Conservation (phyloP, 53 echinoderm and acorn worm species). For the Holothuria scabra region DNA sequence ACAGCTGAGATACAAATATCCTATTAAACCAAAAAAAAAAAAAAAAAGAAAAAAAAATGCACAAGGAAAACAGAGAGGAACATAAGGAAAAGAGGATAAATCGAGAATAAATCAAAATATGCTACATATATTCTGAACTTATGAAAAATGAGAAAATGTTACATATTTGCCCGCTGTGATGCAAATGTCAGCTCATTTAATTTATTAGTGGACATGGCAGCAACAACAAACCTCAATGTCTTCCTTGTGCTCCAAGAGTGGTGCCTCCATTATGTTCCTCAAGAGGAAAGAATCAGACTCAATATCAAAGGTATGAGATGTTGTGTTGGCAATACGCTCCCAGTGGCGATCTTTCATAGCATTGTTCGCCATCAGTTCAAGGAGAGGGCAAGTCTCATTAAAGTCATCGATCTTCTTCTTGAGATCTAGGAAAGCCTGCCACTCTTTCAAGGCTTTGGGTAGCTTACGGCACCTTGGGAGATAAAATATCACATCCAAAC, state of each 20-base stretch:
- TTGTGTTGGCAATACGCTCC: conserved; percentile 85
- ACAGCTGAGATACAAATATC: conserved; percentile 99
- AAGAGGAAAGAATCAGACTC: conserved; percentile 86
- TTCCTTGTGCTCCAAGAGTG: conserved; percentile 84
- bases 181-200: too few relatives aligned
- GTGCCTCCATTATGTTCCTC: conserved; percentile 96
- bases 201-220: too few relatives aligned
- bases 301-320: conserved; percentile 88
- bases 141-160: too few relatives aligned
- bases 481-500: not conserved
- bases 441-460: conserved; percentile 95
- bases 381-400: conserved; percentile 95
- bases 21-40: conserved; percentile 43
- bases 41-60: not conserved
- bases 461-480: conserved; percentile 81
- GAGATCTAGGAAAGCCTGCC: conserved; percentile 91
- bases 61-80: too few relatives aligned
- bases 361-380: conserved; percentile 97
- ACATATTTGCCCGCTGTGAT: too few relatives aligned
- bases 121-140: too few relatives aligned
- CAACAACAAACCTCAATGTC: conserved; percentile 82
- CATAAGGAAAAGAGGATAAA: too few relatives aligned
- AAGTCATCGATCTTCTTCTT: conserved; percentile 99
- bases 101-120: too few relatives aligned
- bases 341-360: conserved; percentile 96